A percentile compares a stretch with the other conserved stretches of the same genome.
These are phyloP conservation scores for Heterotis niloticus DNA, from an alignment of 2,113 vertebrate genomes.

Conservation along the genomic window DNA sequence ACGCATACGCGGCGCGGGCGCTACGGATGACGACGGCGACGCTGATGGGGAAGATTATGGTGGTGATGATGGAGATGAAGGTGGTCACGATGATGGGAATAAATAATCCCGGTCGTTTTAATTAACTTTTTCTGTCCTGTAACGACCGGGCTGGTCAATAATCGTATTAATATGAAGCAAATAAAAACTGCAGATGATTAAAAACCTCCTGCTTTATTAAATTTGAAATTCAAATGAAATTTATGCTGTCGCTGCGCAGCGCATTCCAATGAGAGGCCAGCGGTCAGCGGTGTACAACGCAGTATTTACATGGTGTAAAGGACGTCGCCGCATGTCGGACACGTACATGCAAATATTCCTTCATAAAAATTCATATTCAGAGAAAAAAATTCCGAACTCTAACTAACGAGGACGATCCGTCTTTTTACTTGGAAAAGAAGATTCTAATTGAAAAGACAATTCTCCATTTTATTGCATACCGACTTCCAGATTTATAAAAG, in stretches of 20 bases:
- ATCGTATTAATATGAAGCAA: conserved; percentile 99
- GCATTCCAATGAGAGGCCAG: conserved; percentile 88
- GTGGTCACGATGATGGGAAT: conserved; percentile 98
- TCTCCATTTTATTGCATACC: no score
- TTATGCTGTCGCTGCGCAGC: conserved; percentile 83
- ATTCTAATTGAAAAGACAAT: neutral
- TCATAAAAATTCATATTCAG: neutral
- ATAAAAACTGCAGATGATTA: conserved; percentile 99
- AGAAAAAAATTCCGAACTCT: no score
- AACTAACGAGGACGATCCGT: no score
- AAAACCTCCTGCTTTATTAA: conserved; percentile 99
- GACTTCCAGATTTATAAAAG: no score
- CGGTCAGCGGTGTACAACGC: conserved; percentile 56
- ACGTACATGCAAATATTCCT: neutral
- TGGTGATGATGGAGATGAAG: conserved; percentile 36
- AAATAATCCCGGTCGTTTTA: conserved; percentile 99
- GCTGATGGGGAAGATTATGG: no score
- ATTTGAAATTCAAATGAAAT: conserved; percentile 99
- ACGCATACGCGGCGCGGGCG: no score
- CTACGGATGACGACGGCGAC: no score
- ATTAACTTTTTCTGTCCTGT: conserved; percentile 99
- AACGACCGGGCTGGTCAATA: conserved; percentile 99
- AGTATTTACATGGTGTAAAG: conserved; percentile 6
- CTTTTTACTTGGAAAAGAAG: no score
- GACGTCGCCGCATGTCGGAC: neutral